phyloP scores from a whole-genome alignment of 2,888 invertebrate species.

The Caenorhabditis sp. region DNA sequence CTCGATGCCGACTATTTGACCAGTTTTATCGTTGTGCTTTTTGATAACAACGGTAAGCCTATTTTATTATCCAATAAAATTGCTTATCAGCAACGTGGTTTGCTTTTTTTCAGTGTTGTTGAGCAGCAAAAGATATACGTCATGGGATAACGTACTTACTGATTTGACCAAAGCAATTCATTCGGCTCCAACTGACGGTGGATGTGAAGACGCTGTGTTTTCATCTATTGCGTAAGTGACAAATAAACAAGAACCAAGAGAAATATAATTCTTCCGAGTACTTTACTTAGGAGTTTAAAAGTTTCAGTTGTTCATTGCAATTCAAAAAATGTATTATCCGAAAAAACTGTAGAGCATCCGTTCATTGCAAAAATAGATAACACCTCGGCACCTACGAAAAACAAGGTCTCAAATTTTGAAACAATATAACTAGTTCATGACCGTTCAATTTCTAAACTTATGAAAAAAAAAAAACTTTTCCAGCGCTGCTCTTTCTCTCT shows the following conservation, averaged over 20 bases:
- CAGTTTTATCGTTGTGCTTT: constrained; percentile 54
- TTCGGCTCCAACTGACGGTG: constrained; percentile 33
- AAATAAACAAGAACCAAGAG: not conserved
- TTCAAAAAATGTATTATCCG: no score
- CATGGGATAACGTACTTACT: constrained; percentile 22
- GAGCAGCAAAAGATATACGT: constrained; percentile 26
- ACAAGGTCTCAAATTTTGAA: no score
- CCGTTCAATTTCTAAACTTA: not conserved
- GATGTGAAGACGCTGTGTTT: constrained; percentile 48
- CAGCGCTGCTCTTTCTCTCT: constrained; percentile 42
- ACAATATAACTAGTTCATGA: not conserved
- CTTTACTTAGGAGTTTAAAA: no score
- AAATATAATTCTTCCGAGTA: no score
- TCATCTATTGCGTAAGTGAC: constrained; percentile 40
- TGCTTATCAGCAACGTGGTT: not conserved
- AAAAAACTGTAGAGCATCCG: no score
- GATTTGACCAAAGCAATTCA: constrained; percentile 36
- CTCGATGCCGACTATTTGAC: constrained; percentile 53
- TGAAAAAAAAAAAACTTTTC: not conserved
- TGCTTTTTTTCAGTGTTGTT: not conserved
- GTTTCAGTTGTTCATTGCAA: no score
- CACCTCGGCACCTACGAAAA: no score
- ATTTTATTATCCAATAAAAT: not conserved
- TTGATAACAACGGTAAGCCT: constrained; percentile 54
- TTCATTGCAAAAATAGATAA: no score